Evolutionary conservation across 2,113 vertebrate species (phyloP).

Genomic region (Passer domesticus): DNA sequence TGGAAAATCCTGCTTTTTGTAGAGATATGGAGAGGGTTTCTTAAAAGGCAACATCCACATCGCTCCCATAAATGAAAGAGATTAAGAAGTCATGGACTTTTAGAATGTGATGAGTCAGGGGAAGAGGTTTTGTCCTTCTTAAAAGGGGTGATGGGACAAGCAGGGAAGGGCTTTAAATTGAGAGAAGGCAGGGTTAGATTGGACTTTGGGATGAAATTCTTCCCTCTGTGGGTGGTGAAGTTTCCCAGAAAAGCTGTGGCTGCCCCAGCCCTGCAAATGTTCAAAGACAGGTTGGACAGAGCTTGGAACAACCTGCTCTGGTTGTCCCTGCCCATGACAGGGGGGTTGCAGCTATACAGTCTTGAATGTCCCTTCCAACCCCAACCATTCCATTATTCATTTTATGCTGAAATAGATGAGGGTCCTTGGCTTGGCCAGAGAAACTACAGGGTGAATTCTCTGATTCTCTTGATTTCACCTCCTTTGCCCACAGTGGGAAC

Average conservation of each 20-base stretch:
- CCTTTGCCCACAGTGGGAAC: background rate
- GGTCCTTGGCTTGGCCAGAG: background rate
- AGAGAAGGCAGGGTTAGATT: background rate
- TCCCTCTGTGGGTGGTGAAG: background rate
- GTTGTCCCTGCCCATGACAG: background rate
- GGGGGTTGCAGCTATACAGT: accelerated
- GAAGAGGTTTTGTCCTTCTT: background rate
- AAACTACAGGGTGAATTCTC: background rate
- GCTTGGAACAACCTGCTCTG: background rate
- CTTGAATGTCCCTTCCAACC: background rate
- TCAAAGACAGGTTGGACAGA: background rate
- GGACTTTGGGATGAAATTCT: background rate
- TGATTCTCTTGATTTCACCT: background rate
- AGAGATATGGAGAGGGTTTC: background rate
- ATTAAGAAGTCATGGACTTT: background rate
- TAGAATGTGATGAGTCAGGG: background rate
- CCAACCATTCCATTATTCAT: background rate
- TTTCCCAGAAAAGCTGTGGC: background rate
- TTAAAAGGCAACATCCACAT: background rate
- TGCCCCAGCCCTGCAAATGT: background rate
- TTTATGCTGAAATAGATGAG: background rate
- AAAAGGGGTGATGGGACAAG: background rate
- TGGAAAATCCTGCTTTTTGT: background rate
- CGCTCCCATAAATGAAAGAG: background rate
- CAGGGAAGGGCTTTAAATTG: background rate